Evolutionary conservation across 2,888 invertebrate species (phyloP), one percentile per base, ranked within the genome.

Genomic region (Stramonita haemastoma): DNA sequence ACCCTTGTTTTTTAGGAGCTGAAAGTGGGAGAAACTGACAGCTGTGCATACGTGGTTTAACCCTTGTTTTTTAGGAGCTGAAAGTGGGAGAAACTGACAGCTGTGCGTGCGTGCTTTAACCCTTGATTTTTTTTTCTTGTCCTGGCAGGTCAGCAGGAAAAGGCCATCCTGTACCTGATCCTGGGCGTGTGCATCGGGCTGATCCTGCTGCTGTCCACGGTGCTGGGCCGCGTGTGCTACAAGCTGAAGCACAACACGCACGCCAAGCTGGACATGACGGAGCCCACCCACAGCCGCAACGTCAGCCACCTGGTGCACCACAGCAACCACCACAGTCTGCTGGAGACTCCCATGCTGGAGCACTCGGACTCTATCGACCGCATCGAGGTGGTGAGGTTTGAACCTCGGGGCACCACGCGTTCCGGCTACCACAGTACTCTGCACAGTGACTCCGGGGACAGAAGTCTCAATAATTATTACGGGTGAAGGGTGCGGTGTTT

Each of bases 351-450:
- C 19, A 93, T 93, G 83, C 91, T 95, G 88, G 93, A 94, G 34
- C 91, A 94, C 85, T 91, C 93, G 34, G 94, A 94, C 89, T 95
- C 95, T 86, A 92, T 94, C 26, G 95, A 95, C 91, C 92, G 94
- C 57, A 94, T 95, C 66, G 95, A 95, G 90, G 94, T 95, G 83
- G 94, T 95, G 11, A 90, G 94, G 29, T 95, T 94, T 90, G 94
- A 93, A 86, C 95, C 94, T 22, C 92, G 94, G 36, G 93, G 89
- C 86, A 94, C 94, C 6, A 90, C 94, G 86, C 89, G 94, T 29
- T 93, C 93, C 90, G 85, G 89, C 22, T 89, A 89, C 85, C 89
- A 89, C 89, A 85, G 87, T 88, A 94, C 94, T 8, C 90, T 94
- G 85, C 90, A 93, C 79, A 93, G 92, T 90, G 93, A 93, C 86